Evolutionary conservation across 2,113 vertebrate species (phyloP), one percentile per base, ranked within the genome.

Genomic region (Aleadryas rufinucha): DNA sequence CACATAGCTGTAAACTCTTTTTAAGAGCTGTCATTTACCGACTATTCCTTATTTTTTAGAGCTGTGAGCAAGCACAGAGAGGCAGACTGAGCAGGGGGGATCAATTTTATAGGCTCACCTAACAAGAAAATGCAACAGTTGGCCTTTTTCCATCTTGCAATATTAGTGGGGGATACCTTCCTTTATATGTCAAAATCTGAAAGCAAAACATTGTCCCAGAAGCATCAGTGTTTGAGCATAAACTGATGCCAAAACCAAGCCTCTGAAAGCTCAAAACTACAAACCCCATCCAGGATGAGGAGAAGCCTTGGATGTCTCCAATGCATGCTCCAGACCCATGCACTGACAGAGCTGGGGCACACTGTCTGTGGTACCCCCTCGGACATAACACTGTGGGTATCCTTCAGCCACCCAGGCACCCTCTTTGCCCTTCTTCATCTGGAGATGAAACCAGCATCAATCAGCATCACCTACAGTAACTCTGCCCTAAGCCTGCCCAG

Each of bases 21-120:
- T 59, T 26, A 90, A 84, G 64, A 84, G 37, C 41, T 39, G 19
- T 85, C 39, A 94, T 95, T 96, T 93, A 53, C 37, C 0, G 6
- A 95, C 82, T 84, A 61, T 78, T 93, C 95, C 88, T 96, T 97
- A 76, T 10, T 75, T 87, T 95, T 95, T 16, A 92, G 81, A 93
- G 45, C 53, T 69, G 30, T 49, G 42, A 74, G 33, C 26, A 56
- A 76, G 47, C 30, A 77, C 1, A 2, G 52, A 86, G 56, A 74
- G 60, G 61, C 83, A 87, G 68, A 66, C 30, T 50, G 52, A 90
- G 64, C 26, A 59, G 42, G 13, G 26, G 10, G 35, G 10, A 70
- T 30, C 47, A 57, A 57, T 75, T 90, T 82, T 71, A 81, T 37
- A 61, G 78, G 68, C 37, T 90, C 39, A 84, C 69, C 77, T 57